These are phyloP conservation scores for Dynastes maya DNA, from an alignment of 2,888 invertebrate species.

Conservation along the genomic window DNA sequence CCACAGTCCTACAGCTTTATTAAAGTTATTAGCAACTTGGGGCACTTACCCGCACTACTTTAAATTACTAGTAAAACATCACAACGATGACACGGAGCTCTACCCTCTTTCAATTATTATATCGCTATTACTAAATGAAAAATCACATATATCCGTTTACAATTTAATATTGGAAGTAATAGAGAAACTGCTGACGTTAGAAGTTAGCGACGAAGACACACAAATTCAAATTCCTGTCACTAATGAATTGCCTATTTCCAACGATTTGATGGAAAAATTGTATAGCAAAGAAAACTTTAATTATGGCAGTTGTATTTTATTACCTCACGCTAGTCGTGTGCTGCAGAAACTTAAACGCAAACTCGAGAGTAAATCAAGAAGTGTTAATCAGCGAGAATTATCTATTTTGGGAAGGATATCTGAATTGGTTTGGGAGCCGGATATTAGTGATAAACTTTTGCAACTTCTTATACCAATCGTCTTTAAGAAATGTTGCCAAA, in stretches of 20 bases:
- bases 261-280: constrained; percentile 62
- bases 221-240: constrained; percentile 66
- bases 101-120: constrained; percentile 81
- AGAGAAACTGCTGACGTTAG: constrained; percentile 80
- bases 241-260: constrained; percentile 67
- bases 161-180: constrained; percentile 82
- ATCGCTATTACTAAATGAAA: constrained; percentile 80
- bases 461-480: constrained; percentile 81
- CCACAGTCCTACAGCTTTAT: constrained; percentile 85
- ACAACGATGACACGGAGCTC: constrained; percentile 69
- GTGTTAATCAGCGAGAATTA: constrained; percentile 80
- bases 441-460: constrained; percentile 80
- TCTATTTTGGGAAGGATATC: constrained; percentile 84
- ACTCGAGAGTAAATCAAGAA: constrained; percentile 75
- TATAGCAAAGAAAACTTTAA: constrained; percentile 73
- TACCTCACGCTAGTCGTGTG: constrained; percentile 82
- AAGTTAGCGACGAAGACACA: constrained; percentile 74
- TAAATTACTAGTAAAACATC: constrained; percentile 77
- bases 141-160: constrained; percentile 78
- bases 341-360: constrained; percentile 80
- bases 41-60: constrained; percentile 86
- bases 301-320: constrained; percentile 82
- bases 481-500: constrained; percentile 76
- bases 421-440: constrained; percentile 79
- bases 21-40: constrained; percentile 88